Conservation (phyloP, 2,797 vertebrate species). For the Podarcis siculus region DNA sequence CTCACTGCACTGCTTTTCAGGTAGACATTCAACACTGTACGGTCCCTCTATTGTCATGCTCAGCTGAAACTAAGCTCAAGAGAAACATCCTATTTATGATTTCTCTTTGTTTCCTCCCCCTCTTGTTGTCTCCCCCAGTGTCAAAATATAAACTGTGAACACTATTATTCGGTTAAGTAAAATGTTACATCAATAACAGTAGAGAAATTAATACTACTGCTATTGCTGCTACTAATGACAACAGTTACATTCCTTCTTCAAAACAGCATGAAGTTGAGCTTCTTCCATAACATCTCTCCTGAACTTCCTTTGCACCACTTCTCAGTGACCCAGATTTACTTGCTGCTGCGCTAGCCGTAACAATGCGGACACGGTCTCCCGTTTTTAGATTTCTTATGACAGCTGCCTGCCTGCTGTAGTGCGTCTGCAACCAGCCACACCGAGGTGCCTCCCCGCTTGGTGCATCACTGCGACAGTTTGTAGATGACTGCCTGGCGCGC, state of each 20-base stretch:
- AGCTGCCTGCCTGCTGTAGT: constrained; percentile 11
- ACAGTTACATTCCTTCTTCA: too few relatives aligned
- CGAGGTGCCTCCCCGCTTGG: neutral
- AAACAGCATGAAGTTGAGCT: neutral
- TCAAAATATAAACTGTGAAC: neutral
- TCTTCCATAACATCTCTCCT: neutral
- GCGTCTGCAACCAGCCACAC: neutral
- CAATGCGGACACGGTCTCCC: neutral
- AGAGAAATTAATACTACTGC: too few relatives aligned
- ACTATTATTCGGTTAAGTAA: neutral
- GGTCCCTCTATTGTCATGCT: neutral
- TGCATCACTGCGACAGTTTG: constrained; percentile 16
- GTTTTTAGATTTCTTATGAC: neutral
- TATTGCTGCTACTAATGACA: too few relatives aligned
- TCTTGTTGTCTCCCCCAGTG: neutral
- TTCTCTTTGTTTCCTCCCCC: neutral
- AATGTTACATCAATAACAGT: neutral
- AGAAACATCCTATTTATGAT: too few relatives aligned
- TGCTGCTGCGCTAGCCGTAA: neutral
- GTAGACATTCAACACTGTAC: neutral
- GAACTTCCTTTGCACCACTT: too few relatives aligned
- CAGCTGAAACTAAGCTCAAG: neutral
- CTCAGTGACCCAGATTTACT: neutral
- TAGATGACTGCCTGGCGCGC: constrained; percentile 18
- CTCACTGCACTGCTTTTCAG: neutral